Base-by-base conservation (phyloP, 53 echinoderm and acorn worm genomes). In the Hippasteria phrygiana region DNA sequence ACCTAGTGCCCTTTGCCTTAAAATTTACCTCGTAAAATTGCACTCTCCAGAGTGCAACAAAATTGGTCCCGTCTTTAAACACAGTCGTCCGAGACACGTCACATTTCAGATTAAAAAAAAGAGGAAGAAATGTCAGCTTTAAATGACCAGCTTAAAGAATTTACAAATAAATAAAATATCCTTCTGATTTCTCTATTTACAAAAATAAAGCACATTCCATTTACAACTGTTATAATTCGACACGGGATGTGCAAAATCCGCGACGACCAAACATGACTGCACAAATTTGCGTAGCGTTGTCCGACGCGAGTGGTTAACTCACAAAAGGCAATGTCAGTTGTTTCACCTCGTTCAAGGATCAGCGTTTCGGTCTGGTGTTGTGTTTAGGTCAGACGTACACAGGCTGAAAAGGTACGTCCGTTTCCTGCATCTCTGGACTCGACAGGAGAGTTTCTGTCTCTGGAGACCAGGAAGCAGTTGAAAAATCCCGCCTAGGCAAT, bases 81-180 rank as follows among this genome's bases (percentile, higher is more conserved):
- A n/a, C n/a, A n/a, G n/a, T n/a, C n/a, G n/a, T n/a, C n/a, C n/a
- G n/a, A n/a, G 46, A 7, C 46, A 7, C 11, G 46, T 45, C 46
- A 45, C 46, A 45, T 45, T 11, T 45, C 46, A 59, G n/a, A 24
- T 59, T 26, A 59, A 26, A 59, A 3, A 59, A 26, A 24, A 59
- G 7, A 26, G 59, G 9, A 20, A 6, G 9, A 51, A 51, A 51
- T 20, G 51, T 51, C 51, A 6, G n/a, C 18, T 62, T 13, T 12
- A 37, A 70, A 70, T 35, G 40, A 24, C 26, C 26, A 50, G 50
- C 31, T 50, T 75, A 50, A 75, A 75, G 50, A 3, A 10, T 47
- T 11, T 55, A 76, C 53, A 76, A 78, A 78, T 78, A 78, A 78
- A 78, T 78, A 78, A 78, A 78, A 78, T 55, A 78, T 35, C 55